Percentiles rank a stretch among this genome's conserved stretches.
Conservation (phyloP, 2,888 invertebrate species). For the Junonia oenone region DNA sequence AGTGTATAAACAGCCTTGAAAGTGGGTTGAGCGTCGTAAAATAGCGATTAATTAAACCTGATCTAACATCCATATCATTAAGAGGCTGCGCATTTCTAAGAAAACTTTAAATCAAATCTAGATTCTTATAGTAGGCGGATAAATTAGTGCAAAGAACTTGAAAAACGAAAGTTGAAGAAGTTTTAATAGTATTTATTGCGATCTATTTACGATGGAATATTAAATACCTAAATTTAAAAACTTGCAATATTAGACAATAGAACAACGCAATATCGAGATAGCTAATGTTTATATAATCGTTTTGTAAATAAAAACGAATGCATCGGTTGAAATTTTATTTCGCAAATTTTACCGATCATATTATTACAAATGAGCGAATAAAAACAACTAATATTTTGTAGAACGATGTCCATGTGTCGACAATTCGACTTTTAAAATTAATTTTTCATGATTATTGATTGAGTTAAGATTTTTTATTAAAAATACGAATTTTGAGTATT, state of each 20-base stretch:
- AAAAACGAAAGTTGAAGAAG: no score
- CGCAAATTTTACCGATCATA: background rate
- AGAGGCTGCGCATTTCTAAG: background rate
- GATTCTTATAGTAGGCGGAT: background rate
- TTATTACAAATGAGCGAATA: background rate
- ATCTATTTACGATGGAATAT: no score
- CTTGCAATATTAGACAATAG: background rate
- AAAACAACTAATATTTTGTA: no score
- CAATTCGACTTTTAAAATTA: no score
- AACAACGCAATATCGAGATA: background rate
- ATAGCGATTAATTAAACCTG: slow-evolving; percentile 8
- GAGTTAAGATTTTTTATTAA: no score
- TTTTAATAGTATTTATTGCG: no score
- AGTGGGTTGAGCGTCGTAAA: slow-evolving; percentile 19
- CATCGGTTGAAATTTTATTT: background rate
- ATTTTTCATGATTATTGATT: no score
- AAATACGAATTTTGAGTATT: no score
- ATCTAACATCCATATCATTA: background rate
- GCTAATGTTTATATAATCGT: background rate
- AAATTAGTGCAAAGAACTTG: background rate
- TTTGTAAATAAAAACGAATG: background rate
- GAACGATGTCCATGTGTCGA: no score
- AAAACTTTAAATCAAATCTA: background rate
- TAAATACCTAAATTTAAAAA: background rate
- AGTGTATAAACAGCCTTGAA: slow-evolving; percentile 15